Evolutionary conservation across 1,140 invertebrate species (phyloP), one percentile per base, ranked within the genome.

Genomic region (Scaptomyza hsui): DNA sequence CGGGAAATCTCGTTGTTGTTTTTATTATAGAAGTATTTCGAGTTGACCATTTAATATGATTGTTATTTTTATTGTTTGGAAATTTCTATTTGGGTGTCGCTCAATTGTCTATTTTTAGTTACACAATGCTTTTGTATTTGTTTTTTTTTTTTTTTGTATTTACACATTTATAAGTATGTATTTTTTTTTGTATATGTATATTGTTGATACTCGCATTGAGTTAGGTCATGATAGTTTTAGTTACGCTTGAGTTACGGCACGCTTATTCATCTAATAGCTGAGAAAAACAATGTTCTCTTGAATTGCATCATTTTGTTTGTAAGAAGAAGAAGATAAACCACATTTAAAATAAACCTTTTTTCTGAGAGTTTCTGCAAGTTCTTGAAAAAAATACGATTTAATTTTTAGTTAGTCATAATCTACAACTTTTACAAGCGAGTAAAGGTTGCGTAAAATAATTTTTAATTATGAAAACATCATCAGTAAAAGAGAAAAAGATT

Each of bases 191-290:
- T 39, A 18, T 18, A 51, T 19, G 16, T 52, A 19, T 52, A 37
- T 52, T 37, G 5, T 10, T 19, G 13, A 16, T 24, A 24, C 6
- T 37, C 5, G 39, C 70, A 70, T 81, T 81, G 71, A 45, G 74
- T 59, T 75, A 83, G 78, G 79, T 82, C 74, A 78, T 72, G 78
- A 61, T 2, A 56, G 42, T 41, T 55, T 63, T 42, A 26, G 62
- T 53, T 62, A 61, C 73, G 64, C 57, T 68, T 68, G 42, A 41
- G 5, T 49, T 41, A 59, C 16, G 44, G 18, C 63, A 49, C 44
- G 63, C 29, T 26, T 56, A 26, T 64, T 13, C 24, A 19, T 12
- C 19, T 15, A n/a, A n/a, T n/a, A n/a, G 48, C 15, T 47, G n/a
- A 52, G 32, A n/a, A 4, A 21, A 19, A 6, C 16, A 19, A 3